Evolutionary conservation across 1,140 invertebrate species (phyloP).

Genomic region (Meloidogyne exigua): DNA sequence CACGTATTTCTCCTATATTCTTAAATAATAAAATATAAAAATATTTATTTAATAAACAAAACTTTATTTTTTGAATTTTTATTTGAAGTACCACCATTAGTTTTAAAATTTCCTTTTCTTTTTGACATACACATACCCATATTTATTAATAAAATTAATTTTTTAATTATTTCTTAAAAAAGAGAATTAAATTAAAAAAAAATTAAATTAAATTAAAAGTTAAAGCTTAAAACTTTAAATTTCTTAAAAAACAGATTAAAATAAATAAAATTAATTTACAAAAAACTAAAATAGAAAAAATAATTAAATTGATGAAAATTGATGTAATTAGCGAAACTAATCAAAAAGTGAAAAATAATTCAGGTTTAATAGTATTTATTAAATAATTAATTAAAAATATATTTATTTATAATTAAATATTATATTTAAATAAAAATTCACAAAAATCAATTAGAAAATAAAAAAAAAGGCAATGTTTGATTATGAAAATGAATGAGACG

Average conservation of each 20-base stretch:
- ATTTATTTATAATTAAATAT: too few relatives aligned
- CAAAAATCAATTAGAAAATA: neutral
- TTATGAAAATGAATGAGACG: neutral
- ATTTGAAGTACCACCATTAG: neutral
- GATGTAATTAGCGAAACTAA: too few relatives aligned
- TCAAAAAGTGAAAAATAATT: too few relatives aligned
- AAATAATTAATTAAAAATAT: too few relatives aligned
- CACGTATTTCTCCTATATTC: constrained; percentile 56
- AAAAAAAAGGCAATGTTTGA: neutral
- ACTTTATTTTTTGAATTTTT: neutral
- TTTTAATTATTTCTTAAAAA: neutral
- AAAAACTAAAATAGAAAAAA: too few relatives aligned
- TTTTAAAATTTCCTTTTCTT: constrained; percentile 5
- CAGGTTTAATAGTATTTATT: too few relatives aligned
- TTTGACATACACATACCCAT: neutral
- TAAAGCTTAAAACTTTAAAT: too few relatives aligned
- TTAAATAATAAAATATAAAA: constrained; percentile 7
- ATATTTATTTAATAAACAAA: neutral
- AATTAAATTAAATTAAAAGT: too few relatives aligned
- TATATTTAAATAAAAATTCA: neutral
- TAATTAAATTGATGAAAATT: too few relatives aligned
- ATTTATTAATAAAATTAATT: neutral
- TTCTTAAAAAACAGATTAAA: too few relatives aligned
- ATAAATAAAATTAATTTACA: too few relatives aligned
- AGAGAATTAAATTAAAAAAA: neutral